Conservation (phyloP, 2,888 invertebrate species). For the Autographa pulchrina region DNA sequence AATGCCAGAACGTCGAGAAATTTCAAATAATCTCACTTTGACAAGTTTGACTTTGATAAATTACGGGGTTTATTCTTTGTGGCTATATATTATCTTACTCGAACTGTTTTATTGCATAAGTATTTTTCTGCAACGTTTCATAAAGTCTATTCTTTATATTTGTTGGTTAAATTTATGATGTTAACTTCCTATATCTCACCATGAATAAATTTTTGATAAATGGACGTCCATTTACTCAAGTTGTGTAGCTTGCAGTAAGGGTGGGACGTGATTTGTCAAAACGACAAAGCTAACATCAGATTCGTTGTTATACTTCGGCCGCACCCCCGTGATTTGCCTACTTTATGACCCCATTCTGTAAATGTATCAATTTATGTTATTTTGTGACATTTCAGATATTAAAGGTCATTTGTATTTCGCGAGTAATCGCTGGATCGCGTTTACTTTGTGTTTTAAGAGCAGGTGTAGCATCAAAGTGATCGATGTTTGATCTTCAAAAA, state of each 20-base stretch:
- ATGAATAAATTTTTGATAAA: slow-evolving; percentile 39
- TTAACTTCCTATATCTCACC: slow-evolving; percentile 32
- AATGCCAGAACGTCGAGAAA: slow-evolving; percentile 46
- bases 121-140: not conserved
- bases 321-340: slow-evolving; percentile 60
- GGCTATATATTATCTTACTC: slow-evolving; percentile 13
- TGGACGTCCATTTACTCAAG: slow-evolving; percentile 53
- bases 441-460: slow-evolving; percentile 54
- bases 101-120: not conserved
- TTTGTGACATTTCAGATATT: slow-evolving; percentile 38
- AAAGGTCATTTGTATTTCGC: slow-evolving; percentile 39
- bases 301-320: slow-evolving; percentile 67
- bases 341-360: slow-evolving; percentile 63
- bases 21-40: slow-evolving; percentile 28
- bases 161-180: not conserved
- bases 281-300: slow-evolving; percentile 69
- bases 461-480: slow-evolving; percentile 75
- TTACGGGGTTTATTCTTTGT: slow-evolving; percentile 16
- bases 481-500: slow-evolving; percentile 61
- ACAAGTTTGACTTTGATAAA: slow-evolving; percentile 46
- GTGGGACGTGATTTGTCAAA: slow-evolving; percentile 74
- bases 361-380: slow-evolving; percentile 65
- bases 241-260: slow-evolving; percentile 49
- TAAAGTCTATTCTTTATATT: not conserved
- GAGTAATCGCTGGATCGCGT: slow-evolving; percentile 31